Conservation (phyloP, 2,113 vertebrate genomes). For the Aegithalos caudatus region DNA sequence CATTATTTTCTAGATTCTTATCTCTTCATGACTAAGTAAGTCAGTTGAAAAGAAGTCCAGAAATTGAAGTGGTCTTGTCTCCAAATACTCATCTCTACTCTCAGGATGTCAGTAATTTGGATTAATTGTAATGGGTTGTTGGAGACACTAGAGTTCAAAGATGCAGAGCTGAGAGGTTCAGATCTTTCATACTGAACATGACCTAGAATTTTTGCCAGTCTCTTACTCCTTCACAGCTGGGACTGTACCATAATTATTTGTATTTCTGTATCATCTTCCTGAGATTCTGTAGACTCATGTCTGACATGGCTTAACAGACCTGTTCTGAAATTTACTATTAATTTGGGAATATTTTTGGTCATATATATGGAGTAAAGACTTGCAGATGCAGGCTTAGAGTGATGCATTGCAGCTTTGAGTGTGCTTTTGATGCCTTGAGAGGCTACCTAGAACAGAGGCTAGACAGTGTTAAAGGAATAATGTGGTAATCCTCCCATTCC, state of each 20-base stretch:
- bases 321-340: background rate
- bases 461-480: background rate
- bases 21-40: background rate
- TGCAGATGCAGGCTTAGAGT: background rate
- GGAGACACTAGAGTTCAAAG: background rate
- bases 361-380: accelerated
- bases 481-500: no score
- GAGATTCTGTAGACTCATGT: background rate
- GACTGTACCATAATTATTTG: background rate
- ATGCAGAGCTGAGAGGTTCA: background rate
- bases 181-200: background rate
- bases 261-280: background rate
- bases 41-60: background rate
- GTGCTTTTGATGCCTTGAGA: background rate
- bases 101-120: background rate
- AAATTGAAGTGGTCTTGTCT: background rate
- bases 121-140: background rate
- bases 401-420: background rate
- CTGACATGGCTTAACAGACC: background rate
- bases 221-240: background rate
- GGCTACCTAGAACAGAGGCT: background rate
- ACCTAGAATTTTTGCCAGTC: background rate
- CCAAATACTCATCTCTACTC: background rate
- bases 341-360: background rate
- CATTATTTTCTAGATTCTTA: background rate